Conservation (phyloP, 2,797 vertebrate genomes). For the Tachyglossus aculeatus region DNA sequence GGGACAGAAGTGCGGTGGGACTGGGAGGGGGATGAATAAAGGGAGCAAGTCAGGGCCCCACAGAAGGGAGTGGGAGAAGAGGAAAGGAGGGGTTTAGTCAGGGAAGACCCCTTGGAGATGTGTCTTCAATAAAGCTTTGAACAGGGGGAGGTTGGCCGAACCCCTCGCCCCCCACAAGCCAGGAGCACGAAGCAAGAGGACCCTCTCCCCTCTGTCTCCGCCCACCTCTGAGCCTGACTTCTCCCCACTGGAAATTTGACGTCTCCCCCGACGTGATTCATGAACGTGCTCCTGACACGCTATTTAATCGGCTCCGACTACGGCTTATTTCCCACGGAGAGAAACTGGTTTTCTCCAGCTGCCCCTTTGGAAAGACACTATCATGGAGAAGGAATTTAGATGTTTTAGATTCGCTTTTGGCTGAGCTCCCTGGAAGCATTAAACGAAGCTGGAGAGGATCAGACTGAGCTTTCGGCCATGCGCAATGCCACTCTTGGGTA, state of each 20-base stretch:
- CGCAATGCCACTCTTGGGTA: background rate
- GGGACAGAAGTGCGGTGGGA: too few species aligned
- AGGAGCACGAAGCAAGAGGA: too few species aligned
- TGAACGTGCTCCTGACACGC: background rate
- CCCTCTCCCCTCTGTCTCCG: too few species aligned
- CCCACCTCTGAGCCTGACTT: background rate
- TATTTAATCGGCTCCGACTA: background rate
- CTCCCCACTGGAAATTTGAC: background rate
- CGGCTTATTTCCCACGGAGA: background rate
- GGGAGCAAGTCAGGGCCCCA: too few species aligned
- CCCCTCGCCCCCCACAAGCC: too few species aligned
- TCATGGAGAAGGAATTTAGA: background rate
- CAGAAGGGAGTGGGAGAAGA: too few species aligned
- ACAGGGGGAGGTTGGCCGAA: too few species aligned
- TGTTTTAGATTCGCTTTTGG: background rate
- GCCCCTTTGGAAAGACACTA: background rate
- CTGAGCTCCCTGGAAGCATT: background rate
- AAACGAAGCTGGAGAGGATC: background rate
- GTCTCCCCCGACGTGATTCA: background rate
- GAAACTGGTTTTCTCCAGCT: background rate
- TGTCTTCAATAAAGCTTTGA: too few species aligned
- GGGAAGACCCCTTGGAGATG: too few species aligned
- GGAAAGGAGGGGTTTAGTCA: too few species aligned
- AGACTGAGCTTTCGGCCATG: background rate
- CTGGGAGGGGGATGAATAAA: too few species aligned